Percentiles rank a stretch among this genome's conserved stretches.
These are phyloP conservation scores for Salvelinus namaycush DNA, from an alignment of 2,113 vertebrate species.

Conservation along the genomic window DNA sequence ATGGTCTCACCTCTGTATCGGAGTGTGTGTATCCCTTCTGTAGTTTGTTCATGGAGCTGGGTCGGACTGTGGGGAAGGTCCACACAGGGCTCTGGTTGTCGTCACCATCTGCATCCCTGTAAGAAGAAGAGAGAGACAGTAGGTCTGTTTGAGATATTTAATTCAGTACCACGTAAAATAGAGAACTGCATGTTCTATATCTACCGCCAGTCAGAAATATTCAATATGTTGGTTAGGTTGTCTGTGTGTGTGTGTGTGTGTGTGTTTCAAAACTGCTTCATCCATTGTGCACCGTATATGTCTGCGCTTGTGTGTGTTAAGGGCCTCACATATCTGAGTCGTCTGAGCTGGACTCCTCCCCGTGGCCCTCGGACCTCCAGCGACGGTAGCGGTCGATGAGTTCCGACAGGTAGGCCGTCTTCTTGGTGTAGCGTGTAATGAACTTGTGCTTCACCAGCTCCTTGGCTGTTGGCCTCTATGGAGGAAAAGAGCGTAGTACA, in stretches of 20 bases:
- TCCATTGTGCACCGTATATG: not conserved
- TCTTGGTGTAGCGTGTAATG: slow-evolving; percentile 97
- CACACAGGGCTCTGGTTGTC: slow-evolving; percentile 88
- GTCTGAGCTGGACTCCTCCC: slow-evolving; percentile 93
- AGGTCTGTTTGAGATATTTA: too few relatives aligned
- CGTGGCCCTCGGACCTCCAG: slow-evolving; percentile 95
- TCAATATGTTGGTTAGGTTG: not conserved
- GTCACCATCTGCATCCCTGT: slow-evolving; percentile 87
- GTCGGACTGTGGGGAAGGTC: slow-evolving; percentile 93
- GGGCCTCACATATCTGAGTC: slow-evolving; percentile 88
- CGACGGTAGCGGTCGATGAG: slow-evolving; percentile 92
- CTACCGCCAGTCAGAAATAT: not conserved
- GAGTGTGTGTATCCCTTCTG: slow-evolving; percentile 85
- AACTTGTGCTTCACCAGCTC: slow-evolving; percentile 98
- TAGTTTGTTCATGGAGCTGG: slow-evolving; percentile 85
- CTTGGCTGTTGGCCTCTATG: slow-evolving; percentile 93
- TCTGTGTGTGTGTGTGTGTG: not conserved
- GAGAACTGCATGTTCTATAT: too few relatives aligned
- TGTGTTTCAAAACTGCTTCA: not conserved
- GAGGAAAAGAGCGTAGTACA: not conserved
- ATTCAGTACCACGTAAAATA: too few relatives aligned
- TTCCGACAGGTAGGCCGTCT: slow-evolving; percentile 94
- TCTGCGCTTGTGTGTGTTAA: not conserved
- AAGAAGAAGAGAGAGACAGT: not conserved
- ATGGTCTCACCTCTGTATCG: slow-evolving; percentile 79